phyloP scores from a whole-genome alignment of 2,888 invertebrate species.

The Leptopilina myrica region DNA sequence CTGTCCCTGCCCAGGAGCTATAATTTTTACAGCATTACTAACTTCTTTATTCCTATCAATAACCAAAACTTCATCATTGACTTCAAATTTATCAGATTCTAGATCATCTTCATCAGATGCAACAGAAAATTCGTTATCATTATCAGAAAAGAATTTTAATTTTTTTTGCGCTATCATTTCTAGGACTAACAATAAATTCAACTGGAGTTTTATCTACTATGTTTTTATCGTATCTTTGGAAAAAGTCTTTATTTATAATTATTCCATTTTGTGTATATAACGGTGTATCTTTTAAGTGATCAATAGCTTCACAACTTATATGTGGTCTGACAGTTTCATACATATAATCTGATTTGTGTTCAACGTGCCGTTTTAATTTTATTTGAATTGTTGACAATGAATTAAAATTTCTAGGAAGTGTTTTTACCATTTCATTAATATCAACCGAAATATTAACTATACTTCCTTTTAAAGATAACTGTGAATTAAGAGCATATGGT shows the following conservation, averaged over 20 bases:
- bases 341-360: slow-evolving; percentile 57
- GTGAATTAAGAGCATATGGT: slow-evolving; percentile 53
- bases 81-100: background rate
- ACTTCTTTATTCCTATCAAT: slow-evolving; percentile 52
- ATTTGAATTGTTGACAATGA: slow-evolving; percentile 43
- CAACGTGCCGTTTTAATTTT: slow-evolving; percentile 49
- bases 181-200: slow-evolving; percentile 47
- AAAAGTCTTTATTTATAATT: slow-evolving; percentile 16
- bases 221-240: slow-evolving; percentile 28
- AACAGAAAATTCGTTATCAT: too few species aligned
- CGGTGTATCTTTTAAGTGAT: background rate
- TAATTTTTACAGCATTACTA: slow-evolving; percentile 51
- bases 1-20: slow-evolving; percentile 60
- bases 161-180: too few species aligned
- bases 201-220: slow-evolving; percentile 22
- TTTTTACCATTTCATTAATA: slow-evolving; percentile 49
- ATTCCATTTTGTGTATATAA: background rate
- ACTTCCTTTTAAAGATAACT: slow-evolving; percentile 52
- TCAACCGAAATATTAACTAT: slow-evolving; percentile 63
- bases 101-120: background rate
- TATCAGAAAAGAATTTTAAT: too few species aligned
- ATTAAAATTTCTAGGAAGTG: slow-evolving; percentile 50
- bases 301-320: background rate
- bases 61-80: slow-evolving; percentile 54
- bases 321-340: slow-evolving; percentile 59